Conservation (phyloP, 2,113 vertebrate species). For the Oxygymnocypris stewartii region DNA sequence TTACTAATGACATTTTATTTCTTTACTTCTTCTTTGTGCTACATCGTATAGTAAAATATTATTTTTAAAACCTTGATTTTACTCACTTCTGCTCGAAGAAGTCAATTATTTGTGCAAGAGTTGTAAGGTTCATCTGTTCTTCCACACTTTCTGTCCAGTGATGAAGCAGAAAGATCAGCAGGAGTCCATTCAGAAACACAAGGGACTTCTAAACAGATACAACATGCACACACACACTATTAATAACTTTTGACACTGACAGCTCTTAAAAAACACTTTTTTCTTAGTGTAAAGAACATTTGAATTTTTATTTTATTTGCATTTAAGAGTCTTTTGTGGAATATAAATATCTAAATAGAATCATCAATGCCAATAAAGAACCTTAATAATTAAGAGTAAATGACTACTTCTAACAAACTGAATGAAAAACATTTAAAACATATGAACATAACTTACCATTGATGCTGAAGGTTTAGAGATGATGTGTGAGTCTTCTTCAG, state of each 20-base stretch:
- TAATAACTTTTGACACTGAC: no score
- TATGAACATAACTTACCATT: background rate
- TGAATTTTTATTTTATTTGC: background rate
- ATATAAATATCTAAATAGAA: no score
- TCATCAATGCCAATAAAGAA: no score
- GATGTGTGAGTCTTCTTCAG: background rate
- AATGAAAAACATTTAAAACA: background rate
- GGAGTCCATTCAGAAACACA: background rate
- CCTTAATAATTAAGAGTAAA: background rate
- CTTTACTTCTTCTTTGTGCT: background rate
- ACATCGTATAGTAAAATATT: background rate
- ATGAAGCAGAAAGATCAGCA: slow-evolving; percentile 23
- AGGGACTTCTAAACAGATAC: background rate
- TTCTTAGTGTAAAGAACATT: background rate
- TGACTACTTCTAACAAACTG: background rate
- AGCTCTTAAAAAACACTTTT: no score
- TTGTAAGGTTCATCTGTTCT: background rate
- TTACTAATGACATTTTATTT: background rate
- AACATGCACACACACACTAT: background rate
- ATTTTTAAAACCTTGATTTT: background rate
- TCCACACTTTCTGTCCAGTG: background rate
- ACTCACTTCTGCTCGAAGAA: slow-evolving; percentile 24
- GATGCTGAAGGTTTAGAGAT: background rate
- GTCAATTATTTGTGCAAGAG: background rate
- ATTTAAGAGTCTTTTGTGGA: no score